Conservation (phyloP, 2,113 vertebrate genomes). For the Ovibos moschatus region DNA sequence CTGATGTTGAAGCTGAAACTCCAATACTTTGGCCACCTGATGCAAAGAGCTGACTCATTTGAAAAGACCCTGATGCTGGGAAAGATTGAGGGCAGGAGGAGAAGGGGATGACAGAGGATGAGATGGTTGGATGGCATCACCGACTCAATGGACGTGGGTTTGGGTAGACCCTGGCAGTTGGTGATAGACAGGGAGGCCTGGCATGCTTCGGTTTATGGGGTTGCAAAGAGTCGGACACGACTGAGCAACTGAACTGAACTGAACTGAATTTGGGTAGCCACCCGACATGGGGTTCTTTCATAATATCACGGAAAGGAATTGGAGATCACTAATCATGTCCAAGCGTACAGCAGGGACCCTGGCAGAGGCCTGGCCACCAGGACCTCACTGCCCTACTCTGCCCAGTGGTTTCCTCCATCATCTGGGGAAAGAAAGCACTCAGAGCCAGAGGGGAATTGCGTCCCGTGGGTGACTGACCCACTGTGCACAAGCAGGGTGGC, state of each 20-base stretch:
- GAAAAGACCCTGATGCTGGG: not conserved
- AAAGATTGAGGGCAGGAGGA: not conserved
- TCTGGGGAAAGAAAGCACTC: not conserved
- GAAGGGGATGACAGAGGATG: not conserved
- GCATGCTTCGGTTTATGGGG: not conserved
- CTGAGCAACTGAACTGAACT: not conserved
- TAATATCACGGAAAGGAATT: not conserved
- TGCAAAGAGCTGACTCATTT: not conserved
- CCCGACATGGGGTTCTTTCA: rapidly evolving
- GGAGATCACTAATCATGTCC: rapidly evolving
- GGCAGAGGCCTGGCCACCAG: not conserved
- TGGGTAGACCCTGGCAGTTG: not conserved
- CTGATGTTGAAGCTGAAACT: not conserved
- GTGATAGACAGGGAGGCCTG: not conserved
- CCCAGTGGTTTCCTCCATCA: not conserved
- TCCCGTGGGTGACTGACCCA: not conserved
- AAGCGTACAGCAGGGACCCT: not conserved
- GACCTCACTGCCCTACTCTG: not conserved
- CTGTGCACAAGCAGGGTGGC: rapidly evolving
- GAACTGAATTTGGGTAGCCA: not conserved
- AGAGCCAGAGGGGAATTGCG: not conserved
- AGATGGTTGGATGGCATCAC: not conserved
- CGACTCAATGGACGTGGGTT: not conserved
- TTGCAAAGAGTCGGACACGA: rapidly evolving
- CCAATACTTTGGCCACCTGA: not conserved